phyloP scores from a whole-genome alignment of 2,113 vertebrate species.

The Nematolebias whitei region DNA sequence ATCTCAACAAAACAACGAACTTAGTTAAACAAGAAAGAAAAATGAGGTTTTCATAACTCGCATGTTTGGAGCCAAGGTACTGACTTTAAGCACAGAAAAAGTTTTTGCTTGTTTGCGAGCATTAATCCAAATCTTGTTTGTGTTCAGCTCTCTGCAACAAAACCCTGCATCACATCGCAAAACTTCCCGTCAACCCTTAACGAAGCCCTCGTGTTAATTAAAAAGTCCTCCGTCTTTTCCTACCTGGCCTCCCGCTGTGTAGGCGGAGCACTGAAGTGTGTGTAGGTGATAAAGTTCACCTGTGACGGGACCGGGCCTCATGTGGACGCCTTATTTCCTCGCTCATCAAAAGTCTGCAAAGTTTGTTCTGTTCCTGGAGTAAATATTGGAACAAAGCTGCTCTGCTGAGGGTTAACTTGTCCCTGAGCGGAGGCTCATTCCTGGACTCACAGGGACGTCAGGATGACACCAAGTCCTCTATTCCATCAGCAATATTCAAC shows the following conservation, averaged over 20 bases:
- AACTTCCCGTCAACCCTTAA: background rate
- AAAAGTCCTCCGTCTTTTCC: conserved; percentile 9
- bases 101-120: background rate
- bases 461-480: conserved; percentile 40
- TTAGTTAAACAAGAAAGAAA: background rate
- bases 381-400: too few relatives aligned
- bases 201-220: background rate
- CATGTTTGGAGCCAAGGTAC: background rate
- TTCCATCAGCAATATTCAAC: conserved; percentile 35
- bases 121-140: background rate
- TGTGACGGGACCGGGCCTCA: conserved; percentile 37
- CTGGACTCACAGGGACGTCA: conserved; percentile 45
- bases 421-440: conserved; percentile 29
- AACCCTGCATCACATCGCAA: background rate
- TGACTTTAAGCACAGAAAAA: too few relatives aligned
- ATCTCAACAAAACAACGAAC: background rate
- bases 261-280: conserved; percentile 35
- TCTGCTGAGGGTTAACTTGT: conserved; percentile 21
- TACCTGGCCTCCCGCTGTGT: conserved; percentile 52
- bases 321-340: conserved; percentile 41
- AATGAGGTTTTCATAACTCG: background rate
- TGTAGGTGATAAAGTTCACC: conserved; percentile 48
- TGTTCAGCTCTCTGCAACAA: background rate
- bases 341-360: conserved; percentile 35
- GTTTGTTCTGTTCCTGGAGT: conserved; percentile 20